phyloP scores from a whole-genome alignment of 2,888 invertebrate species.

The Rotaria socialis region DNA sequence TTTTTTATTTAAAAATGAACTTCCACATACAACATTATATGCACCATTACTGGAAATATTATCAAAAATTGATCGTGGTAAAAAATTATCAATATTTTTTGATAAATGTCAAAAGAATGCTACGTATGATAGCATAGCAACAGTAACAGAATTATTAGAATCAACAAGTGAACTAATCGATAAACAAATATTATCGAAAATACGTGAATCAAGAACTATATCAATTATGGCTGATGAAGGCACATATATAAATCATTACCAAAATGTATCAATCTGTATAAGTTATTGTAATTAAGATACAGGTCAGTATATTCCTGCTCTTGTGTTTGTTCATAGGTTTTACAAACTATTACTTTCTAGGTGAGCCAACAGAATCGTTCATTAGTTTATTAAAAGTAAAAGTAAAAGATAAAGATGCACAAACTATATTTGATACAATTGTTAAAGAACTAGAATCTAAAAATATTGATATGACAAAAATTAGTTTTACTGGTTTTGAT shows the following conservation, averaged over 20 bases:
- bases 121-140: too few species aligned
- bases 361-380: background rate
- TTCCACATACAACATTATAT: background rate
- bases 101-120: too few species aligned
- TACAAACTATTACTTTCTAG: background rate
- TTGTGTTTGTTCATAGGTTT: background rate
- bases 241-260: background rate
- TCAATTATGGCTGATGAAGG: background rate
- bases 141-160: too few species aligned
- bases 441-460: background rate
- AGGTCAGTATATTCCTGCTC: background rate
- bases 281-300: too few species aligned
- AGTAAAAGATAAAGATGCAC: background rate
- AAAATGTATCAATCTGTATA: background rate
- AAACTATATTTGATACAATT: slow-evolving; percentile 4
- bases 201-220: background rate
- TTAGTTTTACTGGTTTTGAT: background rate
- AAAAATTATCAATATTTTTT: too few species aligned
- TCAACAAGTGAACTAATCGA: too few species aligned
- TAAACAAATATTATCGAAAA: too few species aligned
- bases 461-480: background rate
- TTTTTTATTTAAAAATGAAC: background rate
- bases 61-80: too few species aligned
- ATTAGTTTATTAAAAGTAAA: background rate
- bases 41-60: too few species aligned